A percentile compares a stretch with the other conserved stretches of the same genome.
Evolutionary conservation across 2,113 vertebrate species (phyloP).

Genomic region (Corythaixoides concolor): DNA sequence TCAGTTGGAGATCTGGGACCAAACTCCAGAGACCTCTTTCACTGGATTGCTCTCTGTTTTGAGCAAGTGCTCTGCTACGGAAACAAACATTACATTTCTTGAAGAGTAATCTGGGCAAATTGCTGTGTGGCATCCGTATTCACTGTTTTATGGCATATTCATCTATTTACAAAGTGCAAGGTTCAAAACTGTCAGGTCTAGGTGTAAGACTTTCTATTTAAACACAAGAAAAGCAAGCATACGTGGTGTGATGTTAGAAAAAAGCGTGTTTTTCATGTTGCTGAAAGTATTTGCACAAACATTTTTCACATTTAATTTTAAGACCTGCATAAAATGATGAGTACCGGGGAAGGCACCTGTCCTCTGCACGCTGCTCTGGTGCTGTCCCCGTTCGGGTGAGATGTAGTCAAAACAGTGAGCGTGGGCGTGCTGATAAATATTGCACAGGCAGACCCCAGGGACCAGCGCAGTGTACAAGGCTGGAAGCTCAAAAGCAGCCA

Average conservation of each 20-base stretch:
- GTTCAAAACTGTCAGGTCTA: not conserved
- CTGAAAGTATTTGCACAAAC: not conserved
- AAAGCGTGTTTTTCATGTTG: not conserved
- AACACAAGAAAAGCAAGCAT: not conserved
- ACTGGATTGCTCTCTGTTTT: not conserved
- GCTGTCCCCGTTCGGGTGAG: not conserved
- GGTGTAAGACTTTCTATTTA: not conserved
- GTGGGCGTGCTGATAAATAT: not conserved
- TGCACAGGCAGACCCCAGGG: not conserved
- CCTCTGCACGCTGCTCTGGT: not conserved
- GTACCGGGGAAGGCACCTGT: not conserved
- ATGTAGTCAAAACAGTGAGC: conserved; percentile 1
- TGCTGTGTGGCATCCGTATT: not conserved
- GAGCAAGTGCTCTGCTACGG: not conserved
- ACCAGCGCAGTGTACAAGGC: not conserved
- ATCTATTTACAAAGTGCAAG: not conserved
- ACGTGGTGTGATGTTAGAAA: not conserved
- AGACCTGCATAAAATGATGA: not conserved
- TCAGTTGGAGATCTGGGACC: not conserved
- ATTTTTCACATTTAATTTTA: not conserved
- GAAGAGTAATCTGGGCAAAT: not conserved
- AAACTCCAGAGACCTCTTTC: not conserved
- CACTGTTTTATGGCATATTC: not conserved
- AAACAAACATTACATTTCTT: not conserved
- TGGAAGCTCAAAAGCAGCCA: conserved; percentile 1